Evolutionary conservation across 1,140 invertebrate genomes (phyloP), one percentile per base, ranked within the genome.

Genomic region (Alviniconcha marisindica): DNA sequence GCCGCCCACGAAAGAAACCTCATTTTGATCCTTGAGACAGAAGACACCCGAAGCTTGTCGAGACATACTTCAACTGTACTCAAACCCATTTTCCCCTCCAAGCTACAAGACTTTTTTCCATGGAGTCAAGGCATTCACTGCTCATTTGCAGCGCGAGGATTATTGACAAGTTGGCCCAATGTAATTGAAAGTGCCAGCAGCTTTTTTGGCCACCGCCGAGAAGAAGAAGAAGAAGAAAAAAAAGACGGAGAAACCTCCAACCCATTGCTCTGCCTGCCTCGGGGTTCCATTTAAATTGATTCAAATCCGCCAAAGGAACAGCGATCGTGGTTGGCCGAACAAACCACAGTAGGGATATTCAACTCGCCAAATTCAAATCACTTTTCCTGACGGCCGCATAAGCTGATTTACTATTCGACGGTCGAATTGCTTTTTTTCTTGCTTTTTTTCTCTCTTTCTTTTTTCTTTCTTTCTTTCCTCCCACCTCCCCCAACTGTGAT

Each of bases 251-350:
- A n/a, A n/a, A n/a, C 24, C 60, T 24, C 7, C 44, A 48, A 48
- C 18, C 44, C 44, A 48, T 5, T 48, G 12, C 60, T 63, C 60
- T 24, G 21, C 60, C 60, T 63, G 60, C 60, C 60, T 63, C 24
- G 21, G 60, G 28, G 60, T 5, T 63, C 60, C 60, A 31, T 63
- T 63, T 63, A 63, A 63, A 63, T 63, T 63, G 60, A 63, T 63
- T 63, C 60, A 63, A 63, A 63, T 63, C 60, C 60, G 60, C 60
- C 60, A 63, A 24, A 63, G 28, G 60, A 63, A 63, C 60, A 63
- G 24, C 60, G 60, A 63, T 63, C 24, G 28, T 31, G 28, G 60
- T 31, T n/a, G 60, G 60, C 21, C 21, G 7, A 31, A 24, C 21
- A 63, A 10, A n/a, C 10, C 21, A 31, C 21, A 63, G 60, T n/a